A percentile compares a stretch with the other conserved stretches of the same genome.
phyloP scores from a whole-genome alignment of 30 jellyfish, hydroid and myxozoan species.

The Pseudorhiza aurosa region DNA sequence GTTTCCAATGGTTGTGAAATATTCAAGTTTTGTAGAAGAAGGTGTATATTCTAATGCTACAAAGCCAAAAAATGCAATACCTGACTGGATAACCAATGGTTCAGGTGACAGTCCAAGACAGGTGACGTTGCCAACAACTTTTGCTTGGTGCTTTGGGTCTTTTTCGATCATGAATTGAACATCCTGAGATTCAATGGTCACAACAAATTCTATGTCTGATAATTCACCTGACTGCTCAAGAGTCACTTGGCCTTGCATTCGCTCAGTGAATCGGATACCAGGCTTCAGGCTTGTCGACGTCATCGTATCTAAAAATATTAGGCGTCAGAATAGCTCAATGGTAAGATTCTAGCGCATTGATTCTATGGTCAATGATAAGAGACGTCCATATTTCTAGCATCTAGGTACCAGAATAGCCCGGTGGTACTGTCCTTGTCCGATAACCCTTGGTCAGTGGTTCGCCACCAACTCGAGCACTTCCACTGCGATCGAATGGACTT shows the following conservation, averaged over 20 bases:
- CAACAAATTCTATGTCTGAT: constrained; percentile 44
- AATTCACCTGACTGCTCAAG: constrained; percentile 23
- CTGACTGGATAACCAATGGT: constrained; percentile 37
- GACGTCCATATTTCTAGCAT: no score
- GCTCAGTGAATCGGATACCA: constrained; percentile 71
- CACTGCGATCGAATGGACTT: no score
- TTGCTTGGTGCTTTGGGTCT: constrained; percentile 60
- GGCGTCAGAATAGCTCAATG: no score
- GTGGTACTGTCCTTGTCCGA: no score
- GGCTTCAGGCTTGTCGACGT: constrained; percentile 17
- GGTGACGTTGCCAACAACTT: constrained; percentile 57
- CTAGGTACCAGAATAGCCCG: no score
- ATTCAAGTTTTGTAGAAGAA: no score
- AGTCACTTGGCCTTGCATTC: constrained; percentile 67
- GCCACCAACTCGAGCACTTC: no score
- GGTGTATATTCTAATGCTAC: no score
- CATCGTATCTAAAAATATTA: constrained; percentile 1
- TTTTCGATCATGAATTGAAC: constrained; percentile 45
- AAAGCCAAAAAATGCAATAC: constrained; percentile 5
- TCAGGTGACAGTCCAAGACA: constrained; percentile 64
- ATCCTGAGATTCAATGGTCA: constrained; percentile 65
- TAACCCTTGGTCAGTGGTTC: no score
- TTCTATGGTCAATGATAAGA: no score
- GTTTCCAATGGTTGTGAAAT: no score
- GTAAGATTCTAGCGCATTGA: no score